These are phyloP conservation scores for Ariolimax columbianus DNA, from an alignment of 2,888 invertebrate species.

Conservation along the genomic window DNA sequence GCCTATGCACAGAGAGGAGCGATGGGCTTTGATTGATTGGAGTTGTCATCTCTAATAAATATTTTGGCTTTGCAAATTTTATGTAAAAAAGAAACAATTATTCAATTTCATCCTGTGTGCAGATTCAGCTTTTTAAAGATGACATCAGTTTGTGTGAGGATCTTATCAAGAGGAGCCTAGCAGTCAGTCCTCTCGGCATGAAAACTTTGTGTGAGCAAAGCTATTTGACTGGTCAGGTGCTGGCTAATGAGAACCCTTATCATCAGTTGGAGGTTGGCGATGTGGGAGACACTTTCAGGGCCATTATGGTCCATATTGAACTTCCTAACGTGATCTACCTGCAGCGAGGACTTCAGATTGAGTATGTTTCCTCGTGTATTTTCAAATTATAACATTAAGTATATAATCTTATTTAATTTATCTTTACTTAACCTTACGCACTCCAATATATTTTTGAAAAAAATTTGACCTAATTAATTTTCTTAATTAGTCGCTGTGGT, in stretches of 20 bases:
- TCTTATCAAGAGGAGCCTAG: slow-evolving; percentile 22
- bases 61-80: neutral
- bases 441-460: too few relatives aligned
- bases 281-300: slow-evolving; percentile 56
- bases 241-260: slow-evolving; percentile 56
- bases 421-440: too few relatives aligned
- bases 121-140: slow-evolving; percentile 22
- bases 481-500: too few relatives aligned
- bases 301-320: slow-evolving; percentile 68
- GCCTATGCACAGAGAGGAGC: too few relatives aligned
- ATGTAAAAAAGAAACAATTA: neutral
- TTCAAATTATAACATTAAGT: too few relatives aligned
- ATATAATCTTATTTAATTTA: too few relatives aligned
- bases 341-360: neutral
- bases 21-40: too few relatives aligned
- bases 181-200: neutral
- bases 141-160: slow-evolving; percentile 12
- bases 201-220: slow-evolving; percentile 18
- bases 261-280: slow-evolving; percentile 46
- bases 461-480: too few relatives aligned
- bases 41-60: neutral
- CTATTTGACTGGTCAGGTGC: slow-evolving; percentile 43
- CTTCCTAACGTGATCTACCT: slow-evolving; percentile 67
- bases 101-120: neutral
- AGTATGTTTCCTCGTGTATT: too few relatives aligned